Base-by-base conservation (phyloP, 2,113 vertebrate genomes). In the Prionailurus bengalensis region DNA sequence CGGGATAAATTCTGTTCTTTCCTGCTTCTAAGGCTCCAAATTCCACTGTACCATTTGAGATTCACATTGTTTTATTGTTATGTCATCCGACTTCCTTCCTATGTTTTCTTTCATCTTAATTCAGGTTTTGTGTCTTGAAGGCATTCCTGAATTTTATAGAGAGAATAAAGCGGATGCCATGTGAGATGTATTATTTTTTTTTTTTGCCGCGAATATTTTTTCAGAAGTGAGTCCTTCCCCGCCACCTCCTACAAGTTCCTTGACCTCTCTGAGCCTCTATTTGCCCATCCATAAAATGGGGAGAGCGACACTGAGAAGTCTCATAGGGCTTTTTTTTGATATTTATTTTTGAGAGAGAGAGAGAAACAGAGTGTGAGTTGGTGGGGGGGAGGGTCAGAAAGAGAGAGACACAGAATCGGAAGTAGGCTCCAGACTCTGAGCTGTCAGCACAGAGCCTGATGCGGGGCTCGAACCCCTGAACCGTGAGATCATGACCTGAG, bases 101-200 rank as follows among this genome's bases (percentile, higher is more conserved):
- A 12, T 14, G 78, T 85, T 76, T 45, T 53, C 93, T 96, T 98
- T 94, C 68, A 97, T 96, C 96, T 55, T 58, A 81, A 71, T 66
- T 97, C 96, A 91, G 90, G 73, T 96, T 91, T 91, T 58, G 45
- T 83, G 74, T 94, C 95, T 89, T 79, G 84, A 97, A 97, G 96
- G 68, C 90, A 96, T 95, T 96, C 91, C 91, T 94, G 93, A 74
- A 92, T 92, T 97, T 97, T 97, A 94, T 95, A 86, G 93, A 79
- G 39, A 92, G 73, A 31, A 89, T 94, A 82, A 76, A 96, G 87
- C 39, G 12, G 79, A 95, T 82, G 74, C 83, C 86, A 33, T 16
- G 16, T 45, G 76, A 81, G 48, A 84, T 78, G 53, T 39, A 9
- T 63, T 31, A 5, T 74, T 45, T 58, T 91, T 58, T 58, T 86